Conservation (phyloP, 23 tunicate genomes). For the Styela plicata region DNA sequence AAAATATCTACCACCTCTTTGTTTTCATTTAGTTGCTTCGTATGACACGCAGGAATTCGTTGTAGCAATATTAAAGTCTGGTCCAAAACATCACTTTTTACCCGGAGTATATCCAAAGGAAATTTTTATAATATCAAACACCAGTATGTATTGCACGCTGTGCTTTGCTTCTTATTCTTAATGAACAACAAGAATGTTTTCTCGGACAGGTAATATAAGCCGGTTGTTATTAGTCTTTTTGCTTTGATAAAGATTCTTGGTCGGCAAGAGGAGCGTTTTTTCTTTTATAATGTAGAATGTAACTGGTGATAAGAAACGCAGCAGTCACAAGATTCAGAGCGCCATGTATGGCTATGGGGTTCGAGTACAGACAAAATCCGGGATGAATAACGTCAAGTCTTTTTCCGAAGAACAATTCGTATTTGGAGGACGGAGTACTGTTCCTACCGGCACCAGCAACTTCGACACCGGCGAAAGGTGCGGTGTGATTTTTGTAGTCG, state of each 20-base stretch:
- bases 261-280: background rate
- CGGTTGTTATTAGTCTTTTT: background rate
- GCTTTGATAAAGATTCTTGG: background rate
- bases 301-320: background rate
- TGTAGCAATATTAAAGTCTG: too few species aligned
- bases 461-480: constrained; percentile 1
- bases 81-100: too few species aligned
- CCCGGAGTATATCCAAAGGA: too few species aligned
- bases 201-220: too few species aligned
- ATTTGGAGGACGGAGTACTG: background rate
- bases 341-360: constrained; percentile 13
- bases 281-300: background rate
- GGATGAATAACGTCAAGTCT: background rate
- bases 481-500: background rate
- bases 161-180: too few species aligned
- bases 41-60: too few species aligned
- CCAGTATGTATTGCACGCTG: too few species aligned
- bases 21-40: too few species aligned
- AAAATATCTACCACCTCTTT: too few species aligned
- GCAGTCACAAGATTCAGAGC: background rate
- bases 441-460: background rate
- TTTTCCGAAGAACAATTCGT: background rate
- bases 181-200: too few species aligned
- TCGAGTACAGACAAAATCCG: constrained; percentile 6
- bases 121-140: too few species aligned